phyloP scores from a whole-genome alignment of 2,797 vertebrate species.

The Leontopithecus rosalia region DNA sequence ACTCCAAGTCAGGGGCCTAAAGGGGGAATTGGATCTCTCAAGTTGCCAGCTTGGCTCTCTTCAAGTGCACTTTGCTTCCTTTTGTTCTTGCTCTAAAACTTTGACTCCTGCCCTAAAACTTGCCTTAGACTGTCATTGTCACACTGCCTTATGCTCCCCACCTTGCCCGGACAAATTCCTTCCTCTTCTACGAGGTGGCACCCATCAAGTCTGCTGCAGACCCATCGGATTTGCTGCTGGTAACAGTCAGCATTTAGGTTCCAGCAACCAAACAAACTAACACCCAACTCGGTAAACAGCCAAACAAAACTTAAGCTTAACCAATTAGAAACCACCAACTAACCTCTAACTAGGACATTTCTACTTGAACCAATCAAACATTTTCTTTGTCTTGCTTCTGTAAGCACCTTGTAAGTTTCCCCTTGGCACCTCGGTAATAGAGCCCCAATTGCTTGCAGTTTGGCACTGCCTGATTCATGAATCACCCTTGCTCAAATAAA shows the following conservation, averaged over 20 bases:
- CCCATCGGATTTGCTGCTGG: neutral
- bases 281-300: neutral
- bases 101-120: neutral
- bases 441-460: neutral
- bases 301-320: neutral
- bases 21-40: neutral
- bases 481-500: neutral
- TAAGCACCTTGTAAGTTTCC: neutral
- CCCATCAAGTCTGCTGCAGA: neutral
- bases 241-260: neutral
- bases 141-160: neutral
- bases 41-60: neutral
- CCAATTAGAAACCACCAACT: neutral
- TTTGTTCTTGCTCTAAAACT: neutral
- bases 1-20: neutral
- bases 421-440: neutral
- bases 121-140: neutral
- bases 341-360: neutral
- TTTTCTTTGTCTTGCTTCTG: neutral
- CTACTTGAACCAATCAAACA: neutral
- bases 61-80: neutral
- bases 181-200: neutral
- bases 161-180: neutral
- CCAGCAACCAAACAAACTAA: neutral
- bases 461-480: neutral